phyloP scores from a whole-genome alignment of 1,140 invertebrate species.

The Galendromus occidentalis region DNA sequence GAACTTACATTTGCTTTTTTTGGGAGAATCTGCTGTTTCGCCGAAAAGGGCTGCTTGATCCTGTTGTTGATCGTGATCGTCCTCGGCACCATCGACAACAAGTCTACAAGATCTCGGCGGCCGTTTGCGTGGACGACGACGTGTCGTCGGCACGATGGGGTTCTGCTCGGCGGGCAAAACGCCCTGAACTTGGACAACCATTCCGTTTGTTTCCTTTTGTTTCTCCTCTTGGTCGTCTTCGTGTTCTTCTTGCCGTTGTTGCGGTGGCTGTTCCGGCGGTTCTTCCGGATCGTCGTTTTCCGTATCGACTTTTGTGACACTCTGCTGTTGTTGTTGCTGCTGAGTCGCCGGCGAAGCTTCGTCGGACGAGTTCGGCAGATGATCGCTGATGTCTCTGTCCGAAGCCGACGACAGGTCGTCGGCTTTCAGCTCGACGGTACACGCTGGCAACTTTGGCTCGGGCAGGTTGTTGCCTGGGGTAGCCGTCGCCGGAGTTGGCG shows the following conservation, averaged over 20 bases:
- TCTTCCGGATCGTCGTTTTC: background rate
- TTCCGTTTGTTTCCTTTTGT: background rate
- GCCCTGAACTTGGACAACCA: conserved; percentile 4
- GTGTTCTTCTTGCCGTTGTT: background rate
- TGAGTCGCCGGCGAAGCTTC: background rate
- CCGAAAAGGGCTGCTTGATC: background rate
- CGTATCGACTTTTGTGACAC: background rate
- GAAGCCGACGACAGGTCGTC: background rate
- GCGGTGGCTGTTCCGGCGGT: background rate
- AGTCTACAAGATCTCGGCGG: conserved; percentile 4
- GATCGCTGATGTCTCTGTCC: background rate
- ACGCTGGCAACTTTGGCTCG: conserved; percentile 8
- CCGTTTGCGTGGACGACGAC: conserved; percentile 1
- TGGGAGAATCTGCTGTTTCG: background rate
- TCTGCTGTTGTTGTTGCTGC: background rate
- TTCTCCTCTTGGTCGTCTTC: no score
- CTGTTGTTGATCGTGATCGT: background rate
- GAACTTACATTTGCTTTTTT: conserved; percentile 7
- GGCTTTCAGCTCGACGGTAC: background rate
- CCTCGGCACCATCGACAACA: background rate
- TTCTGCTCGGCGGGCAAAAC: conserved; percentile 4
- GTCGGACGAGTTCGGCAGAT: no score
- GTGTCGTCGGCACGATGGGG: conserved; percentile 7
- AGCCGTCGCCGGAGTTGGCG: background rate
- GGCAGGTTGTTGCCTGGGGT: conserved; percentile 9